These are phyloP conservation scores for Procapra przewalskii DNA, from an alignment of 2,113 vertebrate species.

Conservation along the genomic window DNA sequence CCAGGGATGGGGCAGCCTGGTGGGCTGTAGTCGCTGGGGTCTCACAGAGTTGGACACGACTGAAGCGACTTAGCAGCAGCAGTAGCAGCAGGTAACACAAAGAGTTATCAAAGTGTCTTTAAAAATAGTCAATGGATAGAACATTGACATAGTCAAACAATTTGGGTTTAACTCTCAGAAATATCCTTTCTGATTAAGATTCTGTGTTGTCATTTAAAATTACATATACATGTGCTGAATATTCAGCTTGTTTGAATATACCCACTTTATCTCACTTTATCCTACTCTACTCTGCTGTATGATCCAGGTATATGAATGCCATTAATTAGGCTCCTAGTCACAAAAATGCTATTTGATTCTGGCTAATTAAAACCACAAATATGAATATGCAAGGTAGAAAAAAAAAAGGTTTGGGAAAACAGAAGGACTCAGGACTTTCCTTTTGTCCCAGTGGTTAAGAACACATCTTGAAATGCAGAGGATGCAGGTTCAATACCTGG, in stretches of 20 bases:
- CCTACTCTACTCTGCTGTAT: background rate
- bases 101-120: background rate
- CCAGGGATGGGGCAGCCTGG: too few species aligned
- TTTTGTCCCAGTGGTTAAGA: background rate
- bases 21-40: rapidly evolving
- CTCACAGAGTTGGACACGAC: too few species aligned
- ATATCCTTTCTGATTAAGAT: background rate
- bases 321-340: background rate
- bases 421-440: rapidly evolving
- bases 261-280: background rate
- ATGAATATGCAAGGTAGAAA: background rate
- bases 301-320: background rate
- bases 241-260: background rate
- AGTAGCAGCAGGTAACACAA: background rate
- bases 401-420: background rate
- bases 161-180: background rate
- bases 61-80: too few species aligned
- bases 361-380: background rate
- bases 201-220: background rate
- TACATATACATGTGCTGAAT: background rate
- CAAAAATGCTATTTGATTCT: background rate
- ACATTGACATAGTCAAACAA: background rate
- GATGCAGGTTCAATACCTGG: background rate
- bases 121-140: background rate
- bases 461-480: background rate